Conservation (phyloP, 2,888 invertebrate genomes). For the Hypomecis punctinalis region DNA sequence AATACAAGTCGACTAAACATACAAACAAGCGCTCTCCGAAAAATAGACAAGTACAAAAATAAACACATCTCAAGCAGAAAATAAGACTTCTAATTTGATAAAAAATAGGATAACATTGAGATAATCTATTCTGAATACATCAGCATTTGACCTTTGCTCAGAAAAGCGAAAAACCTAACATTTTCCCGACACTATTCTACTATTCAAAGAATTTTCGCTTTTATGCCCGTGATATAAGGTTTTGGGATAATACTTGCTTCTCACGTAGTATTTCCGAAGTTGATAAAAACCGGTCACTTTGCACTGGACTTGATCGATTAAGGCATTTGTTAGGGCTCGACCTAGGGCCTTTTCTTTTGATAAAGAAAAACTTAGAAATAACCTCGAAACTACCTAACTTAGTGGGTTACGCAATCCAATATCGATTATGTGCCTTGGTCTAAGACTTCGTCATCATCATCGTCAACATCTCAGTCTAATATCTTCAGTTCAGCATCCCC, state of each 20-base stretch:
- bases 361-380: conserved; percentile 1
- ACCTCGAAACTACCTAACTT: no score
- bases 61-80: neutral
- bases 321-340: conserved; percentile 17
- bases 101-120: conserved; percentile 16
- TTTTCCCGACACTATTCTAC: conserved; percentile 11
- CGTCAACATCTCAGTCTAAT: no score
- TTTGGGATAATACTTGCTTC: conserved; percentile 12
- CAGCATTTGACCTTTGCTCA: conserved; percentile 24
- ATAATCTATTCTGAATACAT: conserved; percentile 12
- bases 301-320: conserved; percentile 37
- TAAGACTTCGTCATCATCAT: no score
- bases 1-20: no score
- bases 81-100: conserved; percentile 5
- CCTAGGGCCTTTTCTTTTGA: neutral
- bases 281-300: conserved; percentile 52
- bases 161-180: conserved; percentile 13
- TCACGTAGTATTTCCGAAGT: conserved; percentile 49
- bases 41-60: neutral
- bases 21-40: no score
- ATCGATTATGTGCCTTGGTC: no score
- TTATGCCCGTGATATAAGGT: conserved; percentile 11
- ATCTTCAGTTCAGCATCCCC: no score
- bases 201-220: conserved; percentile 6
- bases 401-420: no score